phyloP scores from a whole-genome alignment of 2,888 invertebrate genomes.

The Scaptomyza cyrtandrae region DNA sequence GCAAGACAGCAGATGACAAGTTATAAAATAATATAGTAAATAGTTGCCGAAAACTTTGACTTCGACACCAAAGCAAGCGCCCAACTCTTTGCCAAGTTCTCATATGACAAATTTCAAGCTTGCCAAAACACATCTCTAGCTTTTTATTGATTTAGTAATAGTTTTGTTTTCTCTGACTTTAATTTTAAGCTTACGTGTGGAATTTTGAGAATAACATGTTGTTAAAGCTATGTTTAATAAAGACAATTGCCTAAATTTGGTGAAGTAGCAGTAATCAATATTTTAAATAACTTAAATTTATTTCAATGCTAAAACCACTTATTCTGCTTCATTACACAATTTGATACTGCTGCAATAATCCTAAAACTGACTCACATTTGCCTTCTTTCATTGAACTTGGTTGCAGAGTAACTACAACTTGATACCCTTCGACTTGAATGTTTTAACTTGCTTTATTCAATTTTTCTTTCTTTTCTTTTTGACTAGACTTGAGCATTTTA shows the following conservation, averaged over 20 bases:
- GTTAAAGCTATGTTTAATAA: background rate
- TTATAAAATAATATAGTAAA: conserved; percentile 47
- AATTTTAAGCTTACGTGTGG: background rate
- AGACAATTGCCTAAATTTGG: too few relatives aligned
- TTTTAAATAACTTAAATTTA: too few relatives aligned
- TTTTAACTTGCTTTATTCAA: background rate
- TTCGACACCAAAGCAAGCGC: conserved; percentile 3
- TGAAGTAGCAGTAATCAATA: too few relatives aligned
- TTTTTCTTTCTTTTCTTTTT: background rate
- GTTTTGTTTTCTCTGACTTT: background rate
- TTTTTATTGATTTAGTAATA: conserved; percentile 6
- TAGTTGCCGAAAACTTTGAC: conserved; percentile 17
- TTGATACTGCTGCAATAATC: background rate
- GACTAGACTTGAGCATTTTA: background rate
- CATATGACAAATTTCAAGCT: conserved; percentile 9
- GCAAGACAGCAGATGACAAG: conserved; percentile 45
- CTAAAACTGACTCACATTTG: too few relatives aligned
- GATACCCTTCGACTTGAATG: background rate
- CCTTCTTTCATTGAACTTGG: background rate
- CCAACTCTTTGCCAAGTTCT: conserved; percentile 4
- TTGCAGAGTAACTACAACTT: background rate
- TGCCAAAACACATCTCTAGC: background rate
- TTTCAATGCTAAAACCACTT: too few relatives aligned
- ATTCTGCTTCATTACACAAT: too few relatives aligned
- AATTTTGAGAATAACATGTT: background rate